These are phyloP conservation scores for Acromyrmex heyeri DNA, from an alignment of 1,140 invertebrate species.

Conservation along the genomic window DNA sequence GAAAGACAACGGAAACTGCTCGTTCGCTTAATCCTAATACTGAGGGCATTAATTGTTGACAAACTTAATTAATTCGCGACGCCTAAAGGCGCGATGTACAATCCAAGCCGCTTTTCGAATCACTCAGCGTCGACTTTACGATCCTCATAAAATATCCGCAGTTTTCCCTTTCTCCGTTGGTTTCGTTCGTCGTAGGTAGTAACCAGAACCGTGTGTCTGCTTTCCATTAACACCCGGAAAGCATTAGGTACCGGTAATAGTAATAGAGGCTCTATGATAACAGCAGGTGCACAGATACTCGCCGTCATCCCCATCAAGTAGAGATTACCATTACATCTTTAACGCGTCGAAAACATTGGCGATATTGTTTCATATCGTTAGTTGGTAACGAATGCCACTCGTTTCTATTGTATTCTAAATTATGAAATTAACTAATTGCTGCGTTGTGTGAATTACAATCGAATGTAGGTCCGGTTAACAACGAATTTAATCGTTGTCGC, in stretches of 20 bases:
- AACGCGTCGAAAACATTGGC: not conserved
- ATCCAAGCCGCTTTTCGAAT: constrained; percentile 10
- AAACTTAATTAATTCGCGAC: constrained; percentile 36
- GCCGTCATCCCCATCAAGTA: no score
- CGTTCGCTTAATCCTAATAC: not conserved
- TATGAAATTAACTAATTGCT: constrained; percentile 29
- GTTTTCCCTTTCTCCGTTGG: constrained; percentile 48
- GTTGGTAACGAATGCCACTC: not conserved
- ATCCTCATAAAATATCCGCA: constrained; percentile 25
- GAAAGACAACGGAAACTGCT: not conserved
- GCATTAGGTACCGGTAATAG: constrained; percentile 62
- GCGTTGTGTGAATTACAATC: constrained; percentile 30
- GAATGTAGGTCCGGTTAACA: constrained; percentile 11
- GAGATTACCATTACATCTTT: constrained; percentile 13
- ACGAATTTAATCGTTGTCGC: constrained; percentile 17
- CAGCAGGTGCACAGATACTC: constrained; percentile 55
- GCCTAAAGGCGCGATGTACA: not conserved
- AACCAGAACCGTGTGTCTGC: constrained; percentile 40
- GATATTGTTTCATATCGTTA: not conserved
- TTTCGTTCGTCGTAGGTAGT: not conserved
- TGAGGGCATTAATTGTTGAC: not conserved
- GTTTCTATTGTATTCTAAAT: constrained; percentile 5
- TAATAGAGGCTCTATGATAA: constrained; percentile 71
- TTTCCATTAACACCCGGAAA: constrained; percentile 71
- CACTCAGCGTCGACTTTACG: constrained; percentile 54